These are phyloP conservation scores for Sinocyclocheilus grahami DNA, from an alignment of 2,113 vertebrate species.

Conservation along the genomic window DNA sequence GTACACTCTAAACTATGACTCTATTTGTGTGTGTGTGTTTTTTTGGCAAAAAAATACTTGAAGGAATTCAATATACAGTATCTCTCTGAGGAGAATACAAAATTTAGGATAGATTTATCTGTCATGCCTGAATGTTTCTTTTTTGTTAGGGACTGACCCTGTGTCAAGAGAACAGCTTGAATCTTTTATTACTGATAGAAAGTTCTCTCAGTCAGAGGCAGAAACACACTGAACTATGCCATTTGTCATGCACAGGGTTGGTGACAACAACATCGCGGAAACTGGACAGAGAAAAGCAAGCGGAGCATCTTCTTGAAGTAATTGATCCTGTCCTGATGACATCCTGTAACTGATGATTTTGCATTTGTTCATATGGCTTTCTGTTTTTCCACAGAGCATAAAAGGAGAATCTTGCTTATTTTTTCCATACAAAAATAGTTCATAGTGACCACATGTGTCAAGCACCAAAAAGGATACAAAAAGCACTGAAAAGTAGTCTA, in stretches of 20 bases:
- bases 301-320: conserved; percentile 83
- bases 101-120: neutral
- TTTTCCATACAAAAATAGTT: too few relatives aligned
- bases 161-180: neutral
- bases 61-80: neutral
- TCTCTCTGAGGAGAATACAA: neutral
- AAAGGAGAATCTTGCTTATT: neutral
- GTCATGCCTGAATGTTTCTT: neutral
- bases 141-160: neutral
- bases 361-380: neutral
- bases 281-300: conserved; percentile 83
- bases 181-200: neutral
- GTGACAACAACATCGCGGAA: conserved; percentile 86
- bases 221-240: neutral
- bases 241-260: conserved; percentile 73
- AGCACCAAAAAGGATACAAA: neutral
- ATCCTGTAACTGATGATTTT: neutral
- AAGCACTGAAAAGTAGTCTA: neutral
- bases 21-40: neutral
- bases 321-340: conserved; percentile 23
- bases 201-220: neutral
- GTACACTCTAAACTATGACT: neutral
- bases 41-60: neutral
- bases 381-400: neutral
- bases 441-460: neutral